These are phyloP conservation scores for Anaspis maculata DNA, from an alignment of 2,888 invertebrate genomes.

Conservation along the genomic window DNA sequence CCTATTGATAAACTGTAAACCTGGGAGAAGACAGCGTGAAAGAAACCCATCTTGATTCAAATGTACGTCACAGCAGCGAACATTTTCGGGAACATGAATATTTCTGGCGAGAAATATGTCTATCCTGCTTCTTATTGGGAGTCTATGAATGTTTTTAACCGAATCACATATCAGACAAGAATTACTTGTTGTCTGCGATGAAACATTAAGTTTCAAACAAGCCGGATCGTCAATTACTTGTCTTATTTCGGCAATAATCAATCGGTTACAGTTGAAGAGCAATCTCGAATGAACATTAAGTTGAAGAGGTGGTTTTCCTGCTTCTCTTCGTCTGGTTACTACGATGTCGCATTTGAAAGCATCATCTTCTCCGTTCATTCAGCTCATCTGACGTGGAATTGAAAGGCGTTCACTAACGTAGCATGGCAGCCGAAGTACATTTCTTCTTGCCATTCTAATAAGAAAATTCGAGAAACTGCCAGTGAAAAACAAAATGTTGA, in stretches of 20 bases:
- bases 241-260: neutral
- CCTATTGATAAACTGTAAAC: neutral
- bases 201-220: neutral
- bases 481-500: too few relatives aligned
- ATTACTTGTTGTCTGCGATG: neutral
- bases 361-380: neutral
- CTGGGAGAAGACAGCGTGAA: neutral
- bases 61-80: neutral
- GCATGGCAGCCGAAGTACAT: too few relatives aligned
- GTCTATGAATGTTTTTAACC: neutral
- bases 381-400: neutral
- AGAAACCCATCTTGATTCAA: neutral
- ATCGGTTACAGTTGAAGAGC: neutral
- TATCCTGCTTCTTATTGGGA: neutral
- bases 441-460: too few relatives aligned
- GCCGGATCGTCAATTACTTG: neutral
- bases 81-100: neutral
- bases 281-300: neutral
- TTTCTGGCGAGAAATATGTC: neutral
- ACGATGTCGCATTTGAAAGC: neutral
- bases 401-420: neutral
- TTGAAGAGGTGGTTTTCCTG: neutral
- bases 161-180: slow-evolving; percentile 5
- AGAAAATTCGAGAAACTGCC: too few relatives aligned
- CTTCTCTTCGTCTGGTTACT: neutral